Conservation (phyloP, 2,888 invertebrate genomes). For the Hymenopus coronatus region DNA sequence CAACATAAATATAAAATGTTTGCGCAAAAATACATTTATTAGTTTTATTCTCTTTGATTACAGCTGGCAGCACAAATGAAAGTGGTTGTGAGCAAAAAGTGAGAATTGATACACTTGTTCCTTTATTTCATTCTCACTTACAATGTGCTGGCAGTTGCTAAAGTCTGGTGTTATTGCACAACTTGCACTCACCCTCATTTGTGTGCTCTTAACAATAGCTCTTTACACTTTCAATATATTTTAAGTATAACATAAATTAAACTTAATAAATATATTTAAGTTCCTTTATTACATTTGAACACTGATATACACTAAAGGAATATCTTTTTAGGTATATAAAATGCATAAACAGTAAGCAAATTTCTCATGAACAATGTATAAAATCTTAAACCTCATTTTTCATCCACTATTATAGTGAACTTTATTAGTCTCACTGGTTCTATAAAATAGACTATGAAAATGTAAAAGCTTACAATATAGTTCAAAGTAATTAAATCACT, state of each 20-base stretch:
- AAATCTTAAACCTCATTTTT: neutral
- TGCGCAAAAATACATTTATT: neutral
- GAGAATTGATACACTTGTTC: too few relatives aligned
- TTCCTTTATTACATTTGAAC: neutral
- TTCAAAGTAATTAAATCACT: neutral
- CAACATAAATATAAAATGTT: neutral
- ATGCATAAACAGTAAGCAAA: neutral
- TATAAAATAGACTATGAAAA: too few relatives aligned
- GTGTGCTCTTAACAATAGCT: neutral
- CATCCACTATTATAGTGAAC: too few relatives aligned
- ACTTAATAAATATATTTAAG: neutral
- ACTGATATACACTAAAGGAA: neutral
- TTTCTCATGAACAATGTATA: neutral
- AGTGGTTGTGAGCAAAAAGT: too few relatives aligned
- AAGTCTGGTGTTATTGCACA: too few relatives aligned
- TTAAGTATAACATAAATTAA: neutral
- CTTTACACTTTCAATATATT: neutral
- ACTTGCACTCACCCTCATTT: too few relatives aligned
- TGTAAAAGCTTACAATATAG: too few relatives aligned
- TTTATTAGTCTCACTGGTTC: too few relatives aligned
- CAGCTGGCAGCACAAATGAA: too few relatives aligned
- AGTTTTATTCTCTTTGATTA: neutral
- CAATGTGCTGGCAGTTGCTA: too few relatives aligned
- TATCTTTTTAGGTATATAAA: neutral
- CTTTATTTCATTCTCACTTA: too few relatives aligned